Evolutionary conservation across 1,140 invertebrate genomes (phyloP).

Genomic region (Cherax destructor): DNA sequence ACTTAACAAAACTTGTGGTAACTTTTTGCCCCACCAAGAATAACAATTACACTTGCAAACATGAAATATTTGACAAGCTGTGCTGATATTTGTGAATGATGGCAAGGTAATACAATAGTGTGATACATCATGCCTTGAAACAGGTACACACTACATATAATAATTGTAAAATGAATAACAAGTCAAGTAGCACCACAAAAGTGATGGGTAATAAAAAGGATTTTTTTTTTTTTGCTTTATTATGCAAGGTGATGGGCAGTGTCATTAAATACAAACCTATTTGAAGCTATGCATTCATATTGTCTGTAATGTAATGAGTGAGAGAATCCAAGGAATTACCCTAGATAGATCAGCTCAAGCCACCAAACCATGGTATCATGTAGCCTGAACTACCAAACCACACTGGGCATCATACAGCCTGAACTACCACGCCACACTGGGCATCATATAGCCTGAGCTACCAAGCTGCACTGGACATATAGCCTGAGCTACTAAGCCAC

Average conservation of each 20-base stretch:
- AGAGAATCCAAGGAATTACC: neutral
- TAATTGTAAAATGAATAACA: neutral
- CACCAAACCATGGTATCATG: neutral
- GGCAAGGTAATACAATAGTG: neutral
- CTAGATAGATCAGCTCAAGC: neutral
- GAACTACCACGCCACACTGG: neutral
- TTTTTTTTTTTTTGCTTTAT: neutral
- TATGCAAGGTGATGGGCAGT: neutral
- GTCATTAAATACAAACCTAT: neutral
- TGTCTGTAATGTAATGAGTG: neutral
- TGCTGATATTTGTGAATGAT: conserved; percentile 3
- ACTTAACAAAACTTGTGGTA: neutral
- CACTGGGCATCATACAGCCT: neutral
- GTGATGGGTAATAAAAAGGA: neutral
- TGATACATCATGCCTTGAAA: neutral
- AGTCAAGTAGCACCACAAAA: neutral
- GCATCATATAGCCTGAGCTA: neutral
- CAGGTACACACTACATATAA: neutral
- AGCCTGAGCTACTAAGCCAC: too few relatives aligned
- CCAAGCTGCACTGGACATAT: too few relatives aligned
- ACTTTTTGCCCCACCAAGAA: neutral
- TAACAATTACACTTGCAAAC: neutral
- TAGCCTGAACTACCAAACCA: neutral
- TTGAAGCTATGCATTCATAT: neutral
- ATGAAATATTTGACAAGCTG: neutral